These are phyloP conservation scores for Heliconius cydno DNA, from an alignment of 2,888 invertebrate genomes.

Conservation along the genomic window DNA sequence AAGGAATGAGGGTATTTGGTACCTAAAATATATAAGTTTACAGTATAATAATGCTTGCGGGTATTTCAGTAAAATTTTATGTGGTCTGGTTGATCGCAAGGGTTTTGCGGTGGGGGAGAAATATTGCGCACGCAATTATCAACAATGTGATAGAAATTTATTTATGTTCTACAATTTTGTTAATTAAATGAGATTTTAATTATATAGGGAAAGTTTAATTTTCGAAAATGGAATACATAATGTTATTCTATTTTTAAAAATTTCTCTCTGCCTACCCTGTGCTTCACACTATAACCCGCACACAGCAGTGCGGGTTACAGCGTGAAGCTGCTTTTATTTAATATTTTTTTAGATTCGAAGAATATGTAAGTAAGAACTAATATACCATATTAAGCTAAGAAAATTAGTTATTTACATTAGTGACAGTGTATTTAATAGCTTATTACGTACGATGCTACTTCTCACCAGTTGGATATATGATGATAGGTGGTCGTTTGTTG, in stretches of 20 bases:
- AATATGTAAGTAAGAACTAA: too few relatives aligned
- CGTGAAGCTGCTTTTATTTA: too few relatives aligned
- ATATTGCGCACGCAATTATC: not conserved
- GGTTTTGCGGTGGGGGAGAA: not conserved
- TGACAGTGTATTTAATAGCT: not conserved
- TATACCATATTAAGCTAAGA: not conserved
- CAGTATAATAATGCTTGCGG: slow-evolving; percentile 9
- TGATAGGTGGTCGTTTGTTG: slow-evolving; percentile 88
- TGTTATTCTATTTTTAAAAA: too few relatives aligned
- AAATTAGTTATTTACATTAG: not conserved
- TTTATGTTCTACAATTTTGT: not conserved
- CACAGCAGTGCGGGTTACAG: too few relatives aligned
- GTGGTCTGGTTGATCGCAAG: not conserved
- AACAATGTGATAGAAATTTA: not conserved
- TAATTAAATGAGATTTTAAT: not conserved
- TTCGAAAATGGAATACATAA: not conserved
- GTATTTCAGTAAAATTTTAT: slow-evolving; percentile 14
- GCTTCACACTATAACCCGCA: too few relatives aligned
- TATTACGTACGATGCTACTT: not conserved
- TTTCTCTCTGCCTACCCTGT: too few relatives aligned
- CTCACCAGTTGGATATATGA: slow-evolving; percentile 88
- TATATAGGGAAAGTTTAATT: not conserved
- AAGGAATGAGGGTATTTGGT: slow-evolving; percentile 36
- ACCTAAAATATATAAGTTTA: slow-evolving; percentile 35
- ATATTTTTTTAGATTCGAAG: too few relatives aligned